A percentile compares a stretch with the other conserved stretches of the same genome.
These are phyloP conservation scores for Cerceris ruficornis DNA, from an alignment of 2,888 invertebrate genomes.

Conservation along the genomic window DNA sequence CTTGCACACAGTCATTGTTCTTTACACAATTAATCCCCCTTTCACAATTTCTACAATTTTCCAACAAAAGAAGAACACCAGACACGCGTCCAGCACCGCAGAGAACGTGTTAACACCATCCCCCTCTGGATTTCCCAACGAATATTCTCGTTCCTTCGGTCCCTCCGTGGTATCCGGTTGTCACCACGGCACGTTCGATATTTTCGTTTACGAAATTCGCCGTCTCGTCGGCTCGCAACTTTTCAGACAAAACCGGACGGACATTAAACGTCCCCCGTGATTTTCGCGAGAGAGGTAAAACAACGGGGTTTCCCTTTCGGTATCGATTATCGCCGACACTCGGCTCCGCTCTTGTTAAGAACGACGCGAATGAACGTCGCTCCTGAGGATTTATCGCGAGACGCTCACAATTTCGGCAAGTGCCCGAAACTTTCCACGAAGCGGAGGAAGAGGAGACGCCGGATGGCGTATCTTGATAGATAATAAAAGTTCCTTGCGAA, in stretches of 20 bases:
- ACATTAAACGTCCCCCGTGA: constrained; percentile 33
- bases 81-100: no score
- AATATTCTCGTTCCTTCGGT: neutral
- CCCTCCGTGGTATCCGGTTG: neutral
- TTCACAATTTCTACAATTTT: no score
- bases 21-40: no score
- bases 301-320: constrained; percentile 7
- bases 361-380: constrained; percentile 18
- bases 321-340: constrained; percentile 33
- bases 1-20: no score
- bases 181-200: constrained; percentile 6
- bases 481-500: constrained; percentile 51
- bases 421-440: constrained; percentile 34
- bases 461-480: constrained; percentile 54
- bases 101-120: neutral
- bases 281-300: constrained; percentile 18
- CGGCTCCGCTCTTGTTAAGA: constrained; percentile 1
- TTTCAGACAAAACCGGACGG: constrained; percentile 2
- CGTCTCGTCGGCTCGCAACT: neutral
- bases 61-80: no score
- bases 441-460: constrained; percentile 16
- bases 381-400: constrained; percentile 41
- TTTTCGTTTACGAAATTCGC: constrained; percentile 41
- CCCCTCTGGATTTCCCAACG: neutral
- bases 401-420: constrained; percentile 24